phyloP scores from a whole-genome alignment of 2,113 vertebrate genomes.

The Pluvialis apricaria region DNA sequence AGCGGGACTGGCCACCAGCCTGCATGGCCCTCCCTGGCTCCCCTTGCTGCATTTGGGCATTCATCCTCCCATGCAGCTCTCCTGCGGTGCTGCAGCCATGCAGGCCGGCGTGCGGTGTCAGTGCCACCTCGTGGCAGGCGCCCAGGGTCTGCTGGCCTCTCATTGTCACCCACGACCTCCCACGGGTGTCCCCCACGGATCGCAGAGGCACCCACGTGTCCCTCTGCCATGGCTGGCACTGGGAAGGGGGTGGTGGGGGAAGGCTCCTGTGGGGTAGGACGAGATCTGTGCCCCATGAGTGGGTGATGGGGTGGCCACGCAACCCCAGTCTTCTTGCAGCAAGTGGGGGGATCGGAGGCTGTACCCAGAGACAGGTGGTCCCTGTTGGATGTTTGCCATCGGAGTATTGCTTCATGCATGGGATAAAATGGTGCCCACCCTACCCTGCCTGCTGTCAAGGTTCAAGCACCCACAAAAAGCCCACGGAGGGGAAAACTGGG shows the following conservation, averaged over 20 bases:
- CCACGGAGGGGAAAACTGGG: not conserved
- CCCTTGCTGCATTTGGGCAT: not conserved
- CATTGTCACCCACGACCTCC: not conserved
- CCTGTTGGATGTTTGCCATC: fast-evolving
- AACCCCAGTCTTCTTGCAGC: not conserved
- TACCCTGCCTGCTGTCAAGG: not conserved
- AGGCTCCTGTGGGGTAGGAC: not conserved
- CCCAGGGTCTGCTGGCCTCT: not conserved
- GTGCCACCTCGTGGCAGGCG: not conserved
- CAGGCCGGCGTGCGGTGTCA: not conserved
- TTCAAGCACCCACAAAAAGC: not conserved
- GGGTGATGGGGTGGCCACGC: too few species aligned
- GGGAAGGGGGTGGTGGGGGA: not conserved
- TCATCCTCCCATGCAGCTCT: not conserved
- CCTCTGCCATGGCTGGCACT: not conserved
- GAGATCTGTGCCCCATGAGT: fast-evolving
- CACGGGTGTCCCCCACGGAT: fast-evolving
- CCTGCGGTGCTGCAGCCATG: not conserved
- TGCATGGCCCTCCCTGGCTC: not conserved
- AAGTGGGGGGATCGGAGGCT: not conserved
- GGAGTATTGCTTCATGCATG: fast-evolving
- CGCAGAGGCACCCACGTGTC: fast-evolving
- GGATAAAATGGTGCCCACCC: not conserved
- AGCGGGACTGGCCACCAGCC: not conserved
- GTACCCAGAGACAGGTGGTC: fast-evolving